Evolutionary conservation across 2,113 vertebrate species (phyloP).

Genomic region (Penelope pileata): DNA sequence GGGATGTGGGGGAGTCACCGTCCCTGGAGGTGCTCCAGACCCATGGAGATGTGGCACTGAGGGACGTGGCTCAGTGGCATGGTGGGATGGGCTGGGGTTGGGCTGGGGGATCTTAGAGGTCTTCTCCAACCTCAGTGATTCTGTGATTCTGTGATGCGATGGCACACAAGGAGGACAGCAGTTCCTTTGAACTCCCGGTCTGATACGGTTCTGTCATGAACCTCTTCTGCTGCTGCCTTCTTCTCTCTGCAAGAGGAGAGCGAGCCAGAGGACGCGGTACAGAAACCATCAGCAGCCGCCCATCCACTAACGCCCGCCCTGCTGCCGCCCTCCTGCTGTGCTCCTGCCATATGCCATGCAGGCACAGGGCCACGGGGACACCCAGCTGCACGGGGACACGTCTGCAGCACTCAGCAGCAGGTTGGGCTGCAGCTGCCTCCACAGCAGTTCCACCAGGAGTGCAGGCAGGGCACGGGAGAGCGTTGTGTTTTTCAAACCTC

Average conservation of each 20-base stretch:
- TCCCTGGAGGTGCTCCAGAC: too few species aligned
- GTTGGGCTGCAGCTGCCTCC: too few species aligned
- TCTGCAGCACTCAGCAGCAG: fast-evolving
- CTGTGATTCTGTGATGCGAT: too few species aligned
- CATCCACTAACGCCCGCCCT: not conserved
- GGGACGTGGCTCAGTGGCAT: too few species aligned
- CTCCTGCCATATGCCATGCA: not conserved
- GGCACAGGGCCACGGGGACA: fast-evolving
- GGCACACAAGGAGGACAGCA: not conserved
- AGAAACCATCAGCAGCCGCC: not conserved
- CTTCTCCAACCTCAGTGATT: not conserved
- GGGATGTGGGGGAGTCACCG: too few species aligned
- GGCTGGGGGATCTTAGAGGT: too few species aligned
- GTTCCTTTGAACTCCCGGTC: not conserved
- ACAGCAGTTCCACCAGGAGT: fast-evolving
- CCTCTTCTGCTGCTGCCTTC: not conserved
- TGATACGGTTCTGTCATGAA: not conserved
- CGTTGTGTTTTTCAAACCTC: not conserved
- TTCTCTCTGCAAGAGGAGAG: not conserved
- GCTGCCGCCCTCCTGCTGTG: not conserved
- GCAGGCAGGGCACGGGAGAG: not conserved
- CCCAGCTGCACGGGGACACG: fast-evolving
- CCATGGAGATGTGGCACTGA: too few species aligned
- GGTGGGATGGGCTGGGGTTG: not conserved
- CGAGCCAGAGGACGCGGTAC: not conserved